Evolutionary conservation across 2,888 invertebrate genomes (phyloP).

Genomic region (Odontothrips loti): DNA sequence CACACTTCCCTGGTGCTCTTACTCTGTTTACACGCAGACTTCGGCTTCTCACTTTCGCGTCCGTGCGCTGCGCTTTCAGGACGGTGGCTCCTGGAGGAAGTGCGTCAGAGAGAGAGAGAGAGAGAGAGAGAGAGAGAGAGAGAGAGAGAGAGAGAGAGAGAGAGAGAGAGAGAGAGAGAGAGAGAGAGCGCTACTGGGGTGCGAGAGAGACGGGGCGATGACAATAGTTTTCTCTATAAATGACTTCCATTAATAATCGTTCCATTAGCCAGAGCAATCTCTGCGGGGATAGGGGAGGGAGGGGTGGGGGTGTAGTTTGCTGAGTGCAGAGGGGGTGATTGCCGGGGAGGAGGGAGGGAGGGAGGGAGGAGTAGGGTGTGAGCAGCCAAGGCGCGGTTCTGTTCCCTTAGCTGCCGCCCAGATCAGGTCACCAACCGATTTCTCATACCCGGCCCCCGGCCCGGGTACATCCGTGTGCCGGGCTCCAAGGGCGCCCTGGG

Average conservation of each 20-base stretch:
- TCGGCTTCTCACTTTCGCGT: no score
- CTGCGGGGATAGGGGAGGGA: neutral
- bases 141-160: neutral
- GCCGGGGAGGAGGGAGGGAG: neutral
- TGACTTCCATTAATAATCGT: conserved; percentile 25
- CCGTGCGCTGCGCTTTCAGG: no score
- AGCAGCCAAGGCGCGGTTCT: neutral
- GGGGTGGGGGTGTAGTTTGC: neutral
- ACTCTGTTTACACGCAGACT: no score
- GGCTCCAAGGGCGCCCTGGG: no score
- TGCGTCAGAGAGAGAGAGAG: neutral
- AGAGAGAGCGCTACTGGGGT: neutral
- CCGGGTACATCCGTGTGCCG: no score
- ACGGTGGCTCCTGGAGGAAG: neutral
- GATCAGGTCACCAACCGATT: no score
- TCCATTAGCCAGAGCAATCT: conserved; percentile 19
- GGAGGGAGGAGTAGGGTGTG: neutral
- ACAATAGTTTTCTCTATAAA: conserved; percentile 27
- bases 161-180: neutral
- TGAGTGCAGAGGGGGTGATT: conserved; percentile 3
- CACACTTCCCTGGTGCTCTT: no score
- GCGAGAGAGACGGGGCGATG: neutral
- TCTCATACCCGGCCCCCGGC: no score
- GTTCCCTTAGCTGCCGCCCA: neutral
- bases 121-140: neutral